Evolutionary conservation across 2,113 vertebrate genomes (phyloP).

Genomic region (Channa maculata): DNA sequence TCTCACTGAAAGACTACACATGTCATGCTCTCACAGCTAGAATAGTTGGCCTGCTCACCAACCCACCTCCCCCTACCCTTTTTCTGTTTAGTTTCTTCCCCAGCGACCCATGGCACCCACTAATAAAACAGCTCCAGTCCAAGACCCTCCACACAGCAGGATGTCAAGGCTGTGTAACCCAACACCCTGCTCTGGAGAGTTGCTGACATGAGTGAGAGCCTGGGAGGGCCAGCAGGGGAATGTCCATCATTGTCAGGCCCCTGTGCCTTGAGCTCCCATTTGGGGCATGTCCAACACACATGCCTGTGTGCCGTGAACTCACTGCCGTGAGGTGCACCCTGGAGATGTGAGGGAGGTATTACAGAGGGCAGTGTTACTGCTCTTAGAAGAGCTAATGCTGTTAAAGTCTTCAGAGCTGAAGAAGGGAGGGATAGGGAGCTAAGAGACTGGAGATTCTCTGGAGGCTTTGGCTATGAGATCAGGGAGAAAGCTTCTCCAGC

Average conservation of each 20-base stretch:
- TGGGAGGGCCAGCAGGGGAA: constrained; percentile 65
- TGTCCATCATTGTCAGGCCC: constrained; percentile 65
- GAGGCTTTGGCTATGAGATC: constrained; percentile 60
- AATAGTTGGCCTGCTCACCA: constrained; percentile 52
- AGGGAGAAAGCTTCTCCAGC: constrained; percentile 39
- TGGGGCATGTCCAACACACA: constrained; percentile 62
- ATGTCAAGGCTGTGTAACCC: constrained; percentile 64
- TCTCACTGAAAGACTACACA: constrained; percentile 70
- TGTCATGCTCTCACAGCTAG: constrained; percentile 68
- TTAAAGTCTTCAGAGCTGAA: constrained; percentile 59
- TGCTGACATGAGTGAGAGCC: constrained; percentile 76
- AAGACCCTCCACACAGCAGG: constrained; percentile 68
- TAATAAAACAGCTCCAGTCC: constrained; percentile 75
- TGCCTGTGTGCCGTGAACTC: constrained; percentile 53
- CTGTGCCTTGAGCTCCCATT: constrained; percentile 46
- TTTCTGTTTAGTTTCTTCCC: constrained; percentile 69
- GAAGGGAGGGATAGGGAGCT: constrained; percentile 55
- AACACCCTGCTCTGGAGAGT: constrained; percentile 66
- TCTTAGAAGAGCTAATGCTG: constrained; percentile 61
- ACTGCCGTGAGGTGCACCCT: constrained; percentile 45
- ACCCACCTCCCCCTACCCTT: constrained; percentile 45
- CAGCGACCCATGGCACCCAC: constrained; percentile 63
- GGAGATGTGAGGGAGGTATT: constrained; percentile 41
- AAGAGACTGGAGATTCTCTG: constrained; percentile 59
- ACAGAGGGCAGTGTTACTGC: constrained; percentile 45